Evolutionary conservation across 2,113 vertebrate species (phyloP), one percentile per base, ranked within the genome.

Genomic region (Campylorhamphus procurvoides): DNA sequence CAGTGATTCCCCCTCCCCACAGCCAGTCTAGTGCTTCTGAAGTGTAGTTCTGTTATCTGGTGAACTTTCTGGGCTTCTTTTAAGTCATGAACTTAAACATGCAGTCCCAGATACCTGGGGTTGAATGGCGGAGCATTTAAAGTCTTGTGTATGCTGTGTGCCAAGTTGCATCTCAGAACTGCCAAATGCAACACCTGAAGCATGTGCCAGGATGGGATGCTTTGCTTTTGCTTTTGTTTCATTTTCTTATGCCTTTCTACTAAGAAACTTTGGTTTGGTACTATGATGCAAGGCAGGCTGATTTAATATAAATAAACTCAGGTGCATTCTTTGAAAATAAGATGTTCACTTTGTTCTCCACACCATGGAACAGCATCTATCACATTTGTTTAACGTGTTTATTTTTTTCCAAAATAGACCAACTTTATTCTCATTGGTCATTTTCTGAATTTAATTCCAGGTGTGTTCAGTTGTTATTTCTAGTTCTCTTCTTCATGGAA

Each of bases 371-470:
- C 31, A 84, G 35, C n/a, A 86, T 27, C 12, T 68, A 39, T 53
- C 37, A 39, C 6, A 19, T 17, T 46, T 69, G 33, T n/a, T 47
- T 24, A 50, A 18, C 8, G 2, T 24, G 25, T 31, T 27, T 49
- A 6, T 42, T 52, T 91, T 40, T 20, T 60, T 18, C 2, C 22
- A 18, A n/a, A 72, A 47, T 53, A 62, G 11, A n/a, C 29, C 9
- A 58, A 22, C n/a, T 72, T 76, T 69, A 18, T 44, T 87, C 75
- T 68, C 22, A 82, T 76, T 72, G 44, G 56, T 13, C 2, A 15
- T 76, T 85, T 82, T 44, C n/a, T 85, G 53, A 67, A 69, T 88
- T 82, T 91, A 76, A 80, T 85, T 90, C 49, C 31, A 47, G 20
- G 20, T 1, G 2, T 33, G 47, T 78, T 84, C 31, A n/a, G 5